Base-by-base conservation (phyloP, 2,888 invertebrate species). In the Gnatocerus cornutus region DNA sequence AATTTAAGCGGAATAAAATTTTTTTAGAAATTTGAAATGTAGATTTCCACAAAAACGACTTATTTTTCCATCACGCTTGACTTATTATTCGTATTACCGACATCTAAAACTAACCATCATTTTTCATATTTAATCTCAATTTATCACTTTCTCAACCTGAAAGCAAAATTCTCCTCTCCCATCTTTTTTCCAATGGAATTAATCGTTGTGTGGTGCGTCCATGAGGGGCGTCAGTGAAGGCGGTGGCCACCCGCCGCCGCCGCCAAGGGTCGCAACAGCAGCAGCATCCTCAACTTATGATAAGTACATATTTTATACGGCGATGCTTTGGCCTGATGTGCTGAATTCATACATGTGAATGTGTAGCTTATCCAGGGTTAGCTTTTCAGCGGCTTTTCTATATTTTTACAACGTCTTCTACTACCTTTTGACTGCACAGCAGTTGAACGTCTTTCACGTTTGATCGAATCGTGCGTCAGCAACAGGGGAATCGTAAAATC, bases 301-400 rank as follows among this genome's bases (percentile, higher is more conserved):
- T 84, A 83, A 84, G 82, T 81, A 82, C 79, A 81, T 82, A 82
- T 83, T 82, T 83, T 82, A 82, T 82, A 82, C 80, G 81, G 79
- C 79, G 78, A 78, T 87, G 88, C 88, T 89, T 88, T 88, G 86
- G 85, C 73, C 77, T 90, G 89, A 90, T 90, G 90, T 90, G 89
- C 88, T 90, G 90, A 89, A 90, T 90, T 88, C 89, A 90, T 90
- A 90, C 89, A 90, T 90, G 89, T 88, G 88, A 89, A 90, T 85
- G 84, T 80, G 85, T 80, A 78, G 84, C 84, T 85, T 85, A 84
- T 85, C 84, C 77, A 76, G 82, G 79, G 81, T 82, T 81, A 82
- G 81, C 81, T 79, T 76, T 78, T 78, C 81, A 78, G 78, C 80
- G 80, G 80, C 79, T 82, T 82, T 81, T 76, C 81, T 81, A 78